phyloP scores from a whole-genome alignment of 92 coral and sea anemone species.

The Scolanthus callimorphus region DNA sequence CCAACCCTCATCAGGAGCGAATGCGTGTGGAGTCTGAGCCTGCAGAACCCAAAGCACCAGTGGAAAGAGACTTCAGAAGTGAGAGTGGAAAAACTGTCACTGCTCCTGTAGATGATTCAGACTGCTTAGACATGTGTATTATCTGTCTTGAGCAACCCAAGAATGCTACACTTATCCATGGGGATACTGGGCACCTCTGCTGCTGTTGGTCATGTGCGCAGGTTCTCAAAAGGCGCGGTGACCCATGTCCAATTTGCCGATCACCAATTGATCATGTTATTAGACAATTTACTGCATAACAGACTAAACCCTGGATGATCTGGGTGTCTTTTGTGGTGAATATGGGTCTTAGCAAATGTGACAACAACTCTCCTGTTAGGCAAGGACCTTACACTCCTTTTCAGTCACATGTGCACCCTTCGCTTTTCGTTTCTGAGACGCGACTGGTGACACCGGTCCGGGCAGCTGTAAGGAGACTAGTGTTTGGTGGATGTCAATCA shows the following conservation, averaged over 20 bases:
- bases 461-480: too few relatives aligned
- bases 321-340: too few relatives aligned
- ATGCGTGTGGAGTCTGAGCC: conserved; percentile 9
- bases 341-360: too few relatives aligned
- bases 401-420: too few relatives aligned
- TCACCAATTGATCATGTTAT: conserved; percentile 90
- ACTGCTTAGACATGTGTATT: conserved; percentile 55
- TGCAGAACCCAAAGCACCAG: conserved; percentile 2
- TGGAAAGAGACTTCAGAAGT: conserved; percentile 4
- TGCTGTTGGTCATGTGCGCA: conserved; percentile 90
- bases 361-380: too few relatives aligned
- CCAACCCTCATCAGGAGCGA: conserved; percentile 21
- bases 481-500: too few relatives aligned
- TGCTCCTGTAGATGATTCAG: conserved; percentile 46
- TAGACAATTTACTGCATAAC: conserved; percentile 68
- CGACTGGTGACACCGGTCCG: too few relatives aligned
- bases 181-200: conserved; percentile 91
- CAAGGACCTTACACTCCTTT: too few relatives aligned
- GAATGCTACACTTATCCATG: conserved; percentile 92
- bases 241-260: conserved; percentile 90
- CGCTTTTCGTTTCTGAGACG: too few relatives aligned
- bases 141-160: conserved; percentile 77
- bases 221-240: conserved; percentile 58
- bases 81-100: conserved; percentile 53
- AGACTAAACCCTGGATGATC: too few relatives aligned